Percentiles rank a stretch among this genome's conserved stretches.
Evolutionary conservation across 2,797 vertebrate species (phyloP).

Genomic region (Crenuchus spilurus): DNA sequence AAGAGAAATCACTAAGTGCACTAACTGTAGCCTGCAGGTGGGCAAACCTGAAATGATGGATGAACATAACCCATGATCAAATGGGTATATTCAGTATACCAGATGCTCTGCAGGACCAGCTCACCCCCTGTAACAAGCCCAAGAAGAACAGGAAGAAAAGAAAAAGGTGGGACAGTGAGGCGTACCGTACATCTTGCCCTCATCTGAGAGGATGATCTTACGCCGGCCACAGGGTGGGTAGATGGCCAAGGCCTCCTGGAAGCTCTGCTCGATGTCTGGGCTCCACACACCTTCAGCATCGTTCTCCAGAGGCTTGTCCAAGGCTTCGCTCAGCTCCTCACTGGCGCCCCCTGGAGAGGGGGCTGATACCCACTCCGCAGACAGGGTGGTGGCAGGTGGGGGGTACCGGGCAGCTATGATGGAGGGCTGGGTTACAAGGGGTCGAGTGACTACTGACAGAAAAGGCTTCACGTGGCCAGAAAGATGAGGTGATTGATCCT

Average conservation of each 20-base stretch:
- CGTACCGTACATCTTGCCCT: conserved; percentile 99
- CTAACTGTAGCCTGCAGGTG: no score
- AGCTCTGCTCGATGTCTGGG: conserved; percentile 95
- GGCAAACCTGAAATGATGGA: no score
- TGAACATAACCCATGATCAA: not conserved
- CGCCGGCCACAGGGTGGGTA: conserved; percentile 93
- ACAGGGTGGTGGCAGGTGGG: conserved; percentile 85
- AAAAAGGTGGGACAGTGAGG: conserved; percentile 44
- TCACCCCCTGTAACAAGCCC: no score
- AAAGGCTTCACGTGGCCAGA: conserved; percentile 19
- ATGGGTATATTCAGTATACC: not conserved
- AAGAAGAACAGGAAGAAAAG: not conserved
- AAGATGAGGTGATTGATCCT: conserved; percentile 46
- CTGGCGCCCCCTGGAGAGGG: conserved; percentile 94
- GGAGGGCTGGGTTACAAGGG: conserved; percentile 7
- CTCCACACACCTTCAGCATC: conserved; percentile 96
- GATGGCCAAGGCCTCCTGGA: conserved; percentile 95
- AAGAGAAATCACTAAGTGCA: no score
- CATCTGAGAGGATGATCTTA: conserved; percentile 96
- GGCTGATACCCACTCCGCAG: conserved; percentile 93
- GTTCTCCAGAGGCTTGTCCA: conserved; percentile 92
- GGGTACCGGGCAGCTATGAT: conserved; percentile 44
- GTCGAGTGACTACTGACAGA: conserved; percentile 3
- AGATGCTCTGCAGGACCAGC: no score
- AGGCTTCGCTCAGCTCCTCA: conserved; percentile 87